Evolutionary conservation across 2,888 invertebrate species (phyloP).

Genomic region (Leptopterna dolabrata): DNA sequence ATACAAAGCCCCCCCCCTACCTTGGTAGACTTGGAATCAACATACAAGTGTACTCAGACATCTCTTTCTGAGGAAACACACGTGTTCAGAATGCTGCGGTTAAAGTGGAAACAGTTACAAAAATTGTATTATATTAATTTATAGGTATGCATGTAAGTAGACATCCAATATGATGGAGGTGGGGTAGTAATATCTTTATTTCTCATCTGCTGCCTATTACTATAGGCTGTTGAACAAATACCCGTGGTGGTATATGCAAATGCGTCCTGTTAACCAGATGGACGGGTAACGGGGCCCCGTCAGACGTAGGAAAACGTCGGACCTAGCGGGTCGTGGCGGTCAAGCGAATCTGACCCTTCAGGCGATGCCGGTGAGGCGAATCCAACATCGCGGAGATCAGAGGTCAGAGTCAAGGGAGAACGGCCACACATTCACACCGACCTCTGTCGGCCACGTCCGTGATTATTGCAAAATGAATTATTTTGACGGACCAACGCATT

Average conservation of each 20-base stretch:
- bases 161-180: too few relatives aligned
- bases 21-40: too few relatives aligned
- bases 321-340: slow-evolving; percentile 19
- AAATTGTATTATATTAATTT: too few relatives aligned
- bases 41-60: too few relatives aligned
- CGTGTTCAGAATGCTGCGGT: too few relatives aligned
- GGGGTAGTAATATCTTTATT: too few relatives aligned
- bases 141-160: too few relatives aligned
- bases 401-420: slow-evolving; percentile 11
- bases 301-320: background rate
- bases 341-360: slow-evolving; percentile 39
- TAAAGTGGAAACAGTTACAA: too few relatives aligned
- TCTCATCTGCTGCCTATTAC: background rate
- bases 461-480: background rate
- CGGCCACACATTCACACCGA: slow-evolving; percentile 1
- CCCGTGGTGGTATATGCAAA: background rate
- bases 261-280: background rate
- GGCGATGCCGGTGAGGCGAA: background rate
- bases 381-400: background rate
- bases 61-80: too few relatives aligned
- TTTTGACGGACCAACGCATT: background rate
- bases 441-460: background rate
- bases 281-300: background rate
- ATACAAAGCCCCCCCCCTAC: too few relatives aligned
- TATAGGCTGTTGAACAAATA: background rate